Percentiles rank a stretch among this genome's conserved stretches.
Conservation (phyloP, 2,888 invertebrate genomes). For the Esperia sulphurella region DNA sequence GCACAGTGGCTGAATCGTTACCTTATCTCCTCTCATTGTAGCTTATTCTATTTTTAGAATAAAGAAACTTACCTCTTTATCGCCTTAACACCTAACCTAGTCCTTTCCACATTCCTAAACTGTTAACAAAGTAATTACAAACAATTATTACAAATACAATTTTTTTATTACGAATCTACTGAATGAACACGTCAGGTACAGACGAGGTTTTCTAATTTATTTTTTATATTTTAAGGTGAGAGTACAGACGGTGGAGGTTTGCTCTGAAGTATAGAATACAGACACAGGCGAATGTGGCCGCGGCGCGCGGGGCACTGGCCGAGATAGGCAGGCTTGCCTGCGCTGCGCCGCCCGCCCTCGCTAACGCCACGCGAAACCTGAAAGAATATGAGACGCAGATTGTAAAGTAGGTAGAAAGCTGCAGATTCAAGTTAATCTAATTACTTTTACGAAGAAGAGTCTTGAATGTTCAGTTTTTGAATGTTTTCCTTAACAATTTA, state of each 20-base stretch:
- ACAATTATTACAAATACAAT: no score
- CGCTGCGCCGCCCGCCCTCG: conserved; percentile 50
- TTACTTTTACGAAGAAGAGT: no score
- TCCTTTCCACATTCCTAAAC: conserved; percentile 10
- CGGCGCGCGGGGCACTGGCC: conserved; percentile 69
- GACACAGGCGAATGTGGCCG: conserved; percentile 33
- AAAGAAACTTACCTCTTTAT: background rate
- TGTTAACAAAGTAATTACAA: no score
- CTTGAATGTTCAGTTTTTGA: no score
- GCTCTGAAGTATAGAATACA: no score
- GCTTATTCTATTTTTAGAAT: background rate
- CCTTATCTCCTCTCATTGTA: no score
- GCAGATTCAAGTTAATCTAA: no score
- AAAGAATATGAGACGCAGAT: conserved; percentile 33
- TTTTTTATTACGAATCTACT: no score
- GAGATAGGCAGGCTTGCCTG: conserved; percentile 35
- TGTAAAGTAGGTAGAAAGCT: conserved; percentile 27
- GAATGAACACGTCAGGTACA: background rate
- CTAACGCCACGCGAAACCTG: conserved; percentile 44
- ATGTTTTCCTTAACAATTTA: no score
- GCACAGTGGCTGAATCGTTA: no score
- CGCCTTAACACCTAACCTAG: conserved; percentile 5
- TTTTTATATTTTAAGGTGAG: background rate
- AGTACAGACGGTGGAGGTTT: conserved; percentile 9
- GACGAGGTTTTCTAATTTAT: background rate